Conservation (phyloP, 37 sponge, comb jelly and placozoan species). For the Tethya wilhelma region DNA sequence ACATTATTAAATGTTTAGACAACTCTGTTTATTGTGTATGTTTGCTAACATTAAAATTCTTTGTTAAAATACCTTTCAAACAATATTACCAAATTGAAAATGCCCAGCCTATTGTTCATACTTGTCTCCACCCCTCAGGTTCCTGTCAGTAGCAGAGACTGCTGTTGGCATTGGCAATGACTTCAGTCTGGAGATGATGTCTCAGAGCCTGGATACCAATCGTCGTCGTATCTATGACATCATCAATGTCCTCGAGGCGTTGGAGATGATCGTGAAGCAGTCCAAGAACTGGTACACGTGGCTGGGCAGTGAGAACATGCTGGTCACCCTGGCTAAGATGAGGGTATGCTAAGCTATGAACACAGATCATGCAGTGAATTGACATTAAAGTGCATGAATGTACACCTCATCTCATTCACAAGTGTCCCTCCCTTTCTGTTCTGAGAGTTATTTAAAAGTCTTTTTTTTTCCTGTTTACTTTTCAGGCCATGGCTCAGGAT, state of each 20-base stretch:
- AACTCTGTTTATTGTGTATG: no score
- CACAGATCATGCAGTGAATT: not conserved
- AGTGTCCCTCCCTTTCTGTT: not conserved
- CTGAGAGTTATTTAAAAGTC: not conserved
- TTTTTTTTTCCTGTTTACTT: not conserved
- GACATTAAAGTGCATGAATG: no score
- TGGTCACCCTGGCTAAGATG: slow-evolving; percentile 80
- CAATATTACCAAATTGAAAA: no score
- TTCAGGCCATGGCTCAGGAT: slow-evolving; percentile 63
- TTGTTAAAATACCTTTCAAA: no score
- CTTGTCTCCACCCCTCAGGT: slow-evolving; percentile 45
- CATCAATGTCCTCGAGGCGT: slow-evolving; percentile 89
- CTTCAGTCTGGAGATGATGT: slow-evolving; percentile 76
- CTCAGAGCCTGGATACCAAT: slow-evolving; percentile 70
- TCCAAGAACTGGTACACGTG: slow-evolving; percentile 89
- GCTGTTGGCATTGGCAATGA: slow-evolving; percentile 60
- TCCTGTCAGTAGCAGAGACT: slow-evolving; percentile 65
- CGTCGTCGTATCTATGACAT: slow-evolving; percentile 91
- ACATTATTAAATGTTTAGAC: no score
- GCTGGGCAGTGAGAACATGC: slow-evolving; percentile 67
- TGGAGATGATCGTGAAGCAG: slow-evolving; percentile 85
- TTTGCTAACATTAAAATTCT: no score
- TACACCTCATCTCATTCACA: no score
- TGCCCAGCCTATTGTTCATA: no score
- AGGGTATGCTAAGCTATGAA: slow-evolving; percentile 46